Evolutionary conservation across 2,113 vertebrate genomes (phyloP).

Genomic region (Channa argus): DNA sequence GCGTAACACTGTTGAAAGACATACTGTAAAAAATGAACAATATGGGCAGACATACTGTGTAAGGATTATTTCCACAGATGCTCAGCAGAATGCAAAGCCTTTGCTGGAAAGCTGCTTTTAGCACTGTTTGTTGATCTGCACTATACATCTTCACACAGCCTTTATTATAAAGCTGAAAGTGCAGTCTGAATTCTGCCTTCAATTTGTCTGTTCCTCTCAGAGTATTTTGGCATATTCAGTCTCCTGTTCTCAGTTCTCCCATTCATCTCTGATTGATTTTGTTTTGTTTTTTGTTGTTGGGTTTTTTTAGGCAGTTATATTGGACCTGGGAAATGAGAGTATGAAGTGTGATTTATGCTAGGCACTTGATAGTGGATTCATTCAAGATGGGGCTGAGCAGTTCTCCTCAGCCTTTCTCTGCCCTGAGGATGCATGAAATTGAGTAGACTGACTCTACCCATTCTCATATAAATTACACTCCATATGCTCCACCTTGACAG

Average conservation of each 20-base stretch:
- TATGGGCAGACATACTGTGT: not conserved
- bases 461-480: constrained; percentile 53
- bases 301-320: constrained; percentile 40
- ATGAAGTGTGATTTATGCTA: constrained; percentile 58
- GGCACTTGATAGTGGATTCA: constrained; percentile 38
- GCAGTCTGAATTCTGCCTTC: not conserved
- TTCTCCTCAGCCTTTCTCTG: constrained; percentile 13
- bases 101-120: not conserved
- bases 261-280: constrained; percentile 37
- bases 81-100: constrained; percentile 2
- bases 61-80: constrained; percentile 17
- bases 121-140: too few species aligned
- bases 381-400: constrained; percentile 27
- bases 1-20: not conserved
- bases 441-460: constrained; percentile 58
- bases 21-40: not conserved
- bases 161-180: constrained; percentile 2
- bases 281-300: not conserved
- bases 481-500: constrained; percentile 42
- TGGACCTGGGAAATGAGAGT: constrained; percentile 24
- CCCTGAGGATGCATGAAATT: constrained; percentile 66
- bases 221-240: constrained; percentile 27
- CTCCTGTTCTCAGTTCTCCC: constrained; percentile 14
- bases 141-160: too few species aligned
- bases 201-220: constrained; percentile 9